Conservation (phyloP, 2,113 vertebrate genomes). For the Pica pica region DNA sequence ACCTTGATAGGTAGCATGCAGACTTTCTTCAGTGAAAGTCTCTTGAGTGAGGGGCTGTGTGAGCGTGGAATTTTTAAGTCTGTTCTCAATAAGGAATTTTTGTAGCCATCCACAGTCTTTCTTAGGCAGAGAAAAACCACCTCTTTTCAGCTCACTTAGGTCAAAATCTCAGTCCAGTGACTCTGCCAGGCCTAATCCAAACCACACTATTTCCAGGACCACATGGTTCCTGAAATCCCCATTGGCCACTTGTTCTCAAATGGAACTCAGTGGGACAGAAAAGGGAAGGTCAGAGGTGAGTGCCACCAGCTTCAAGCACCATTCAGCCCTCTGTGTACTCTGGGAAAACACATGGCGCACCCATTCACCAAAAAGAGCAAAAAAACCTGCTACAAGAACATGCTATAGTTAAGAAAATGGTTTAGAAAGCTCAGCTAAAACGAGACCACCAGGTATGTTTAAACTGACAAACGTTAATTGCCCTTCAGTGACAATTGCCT, state of each 20-base stretch:
- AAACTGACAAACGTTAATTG: not conserved
- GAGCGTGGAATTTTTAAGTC: not conserved
- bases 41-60: not conserved
- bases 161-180: not conserved
- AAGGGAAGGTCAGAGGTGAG: not conserved
- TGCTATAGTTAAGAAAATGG: not conserved
- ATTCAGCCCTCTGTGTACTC: not conserved
- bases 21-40: not conserved
- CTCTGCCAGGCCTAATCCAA: not conserved
- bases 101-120: not conserved
- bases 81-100: not conserved
- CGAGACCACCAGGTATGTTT: not conserved
- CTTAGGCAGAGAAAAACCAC: not conserved
- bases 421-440: not conserved
- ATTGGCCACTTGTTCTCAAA: not conserved
- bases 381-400: not conserved
- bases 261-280: not conserved
- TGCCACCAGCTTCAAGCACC: not conserved
- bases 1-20: not conserved
- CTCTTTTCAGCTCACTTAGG: not conserved
- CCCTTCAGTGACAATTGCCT: not conserved
- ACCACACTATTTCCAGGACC: not conserved
- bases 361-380: not conserved
- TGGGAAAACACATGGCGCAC: not conserved
- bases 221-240: not conserved